Percentiles rank a stretch among this genome's conserved stretches.
These are phyloP conservation scores for Pseudochaenichthys georgianus DNA, from an alignment of 2,797 vertebrate genomes.

Conservation along the genomic window DNA sequence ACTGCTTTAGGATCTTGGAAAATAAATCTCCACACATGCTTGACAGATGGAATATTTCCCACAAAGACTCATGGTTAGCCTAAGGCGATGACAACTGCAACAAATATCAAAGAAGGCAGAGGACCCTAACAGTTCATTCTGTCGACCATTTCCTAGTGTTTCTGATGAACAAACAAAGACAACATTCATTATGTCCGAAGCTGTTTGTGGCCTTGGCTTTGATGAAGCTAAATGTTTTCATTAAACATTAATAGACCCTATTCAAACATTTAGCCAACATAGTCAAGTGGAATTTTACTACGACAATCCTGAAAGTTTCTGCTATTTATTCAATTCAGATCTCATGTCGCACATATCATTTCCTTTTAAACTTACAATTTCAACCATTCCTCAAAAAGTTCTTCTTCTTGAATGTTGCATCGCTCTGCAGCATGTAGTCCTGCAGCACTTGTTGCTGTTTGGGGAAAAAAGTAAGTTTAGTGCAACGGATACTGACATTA, in stretches of 20 bases:
- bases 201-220: not conserved
- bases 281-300: not conserved
- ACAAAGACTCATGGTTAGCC: conserved; percentile 42
- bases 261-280: too few relatives aligned
- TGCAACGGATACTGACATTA: too few relatives aligned
- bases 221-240: not conserved
- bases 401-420: not conserved
- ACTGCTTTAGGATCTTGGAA: conserved; percentile 10
- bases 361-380: not conserved
- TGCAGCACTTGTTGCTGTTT: not conserved
- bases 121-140: conserved; percentile 54
- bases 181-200: conserved; percentile 47
- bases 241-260: not conserved
- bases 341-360: too few relatives aligned
- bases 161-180: conserved; percentile 33
- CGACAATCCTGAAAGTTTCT: not conserved
- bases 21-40: conserved; percentile 10
- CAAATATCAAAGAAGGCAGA: conserved; percentile 49
- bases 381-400: not conserved
- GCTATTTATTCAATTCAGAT: not conserved
- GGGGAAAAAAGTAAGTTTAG: too few relatives aligned
- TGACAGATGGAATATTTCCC: conserved; percentile 55
- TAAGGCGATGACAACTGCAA: conserved; percentile 16
- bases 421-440: not conserved
- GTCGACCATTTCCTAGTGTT: conserved; percentile 14